Conservation (phyloP, 2,113 vertebrate species). For the Hippocampus zosterae region DNA sequence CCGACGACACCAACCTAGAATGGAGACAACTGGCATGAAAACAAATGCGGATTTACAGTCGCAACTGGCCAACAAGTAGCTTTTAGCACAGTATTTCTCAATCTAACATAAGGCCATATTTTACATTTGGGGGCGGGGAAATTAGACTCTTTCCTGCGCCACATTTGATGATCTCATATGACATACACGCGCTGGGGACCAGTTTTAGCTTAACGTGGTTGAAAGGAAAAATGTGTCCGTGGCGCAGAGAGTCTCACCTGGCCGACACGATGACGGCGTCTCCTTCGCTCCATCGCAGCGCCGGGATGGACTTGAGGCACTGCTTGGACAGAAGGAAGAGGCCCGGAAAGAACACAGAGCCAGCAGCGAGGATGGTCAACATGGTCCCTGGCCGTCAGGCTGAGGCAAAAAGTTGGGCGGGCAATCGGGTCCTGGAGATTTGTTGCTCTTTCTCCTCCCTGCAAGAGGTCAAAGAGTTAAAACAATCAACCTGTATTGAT, state of each 20-base stretch:
- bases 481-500: constrained; percentile 9
- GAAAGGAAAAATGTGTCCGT: too few species aligned
- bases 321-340: constrained; percentile 84
- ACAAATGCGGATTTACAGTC: background rate
- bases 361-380: constrained; percentile 81
- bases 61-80: background rate
- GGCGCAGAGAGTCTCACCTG: constrained; percentile 65
- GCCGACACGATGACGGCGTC: constrained; percentile 85
- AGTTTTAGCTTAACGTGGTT: too few species aligned
- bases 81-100: background rate
- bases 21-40: background rate
- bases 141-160: too few species aligned
- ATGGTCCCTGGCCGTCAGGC: constrained; percentile 68
- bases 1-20: constrained; percentile 81
- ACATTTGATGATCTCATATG: too few species aligned
- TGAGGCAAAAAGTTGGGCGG: constrained; percentile 43
- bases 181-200: too few species aligned
- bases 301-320: constrained; percentile 78
- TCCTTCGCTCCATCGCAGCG: constrained; percentile 82
- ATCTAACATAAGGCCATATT: too few species aligned
- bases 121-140: too few species aligned
- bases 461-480: constrained; percentile 28
- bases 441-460: constrained; percentile 49
- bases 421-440: constrained; percentile 55
- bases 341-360: constrained; percentile 85